A percentile compares a stretch with the other conserved stretches of the same genome.
Conservation (phyloP, 2,888 invertebrate species). For the Leucoptera coffeella region DNA sequence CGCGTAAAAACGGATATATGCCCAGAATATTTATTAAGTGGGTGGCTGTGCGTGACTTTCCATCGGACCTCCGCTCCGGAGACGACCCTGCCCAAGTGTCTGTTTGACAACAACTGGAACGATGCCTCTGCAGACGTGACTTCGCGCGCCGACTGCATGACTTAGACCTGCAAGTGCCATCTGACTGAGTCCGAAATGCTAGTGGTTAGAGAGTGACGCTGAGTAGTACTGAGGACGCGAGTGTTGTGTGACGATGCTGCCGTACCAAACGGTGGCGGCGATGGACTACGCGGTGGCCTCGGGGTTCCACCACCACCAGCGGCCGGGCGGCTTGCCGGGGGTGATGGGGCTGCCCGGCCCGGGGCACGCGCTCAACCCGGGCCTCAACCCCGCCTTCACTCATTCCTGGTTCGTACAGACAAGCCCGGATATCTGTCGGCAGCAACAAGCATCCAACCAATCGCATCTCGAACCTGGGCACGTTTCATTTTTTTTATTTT, state of each 20-base stretch:
- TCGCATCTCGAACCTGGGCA: conserved; percentile 91
- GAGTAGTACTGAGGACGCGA: conserved; percentile 4
- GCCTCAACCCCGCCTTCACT: conserved; percentile 71
- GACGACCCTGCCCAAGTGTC: too few species aligned
- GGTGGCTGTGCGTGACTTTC: conserved; percentile 53
- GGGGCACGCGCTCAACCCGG: conserved; percentile 41
- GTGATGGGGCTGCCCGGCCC: conserved; percentile 53
- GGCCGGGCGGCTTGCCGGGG: conserved; percentile 44
- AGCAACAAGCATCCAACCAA: conserved; percentile 67
- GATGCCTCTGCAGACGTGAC: too few species aligned
- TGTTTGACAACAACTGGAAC: conserved; percentile 44
- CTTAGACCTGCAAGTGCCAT: too few species aligned
- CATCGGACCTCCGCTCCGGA: conserved; percentile 38
- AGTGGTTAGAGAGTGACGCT: background rate
- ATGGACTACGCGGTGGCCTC: conserved; percentile 64
- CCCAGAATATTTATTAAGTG: conserved; percentile 58
- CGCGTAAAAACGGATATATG: conserved; percentile 56
- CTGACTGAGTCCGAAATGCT: too few species aligned
- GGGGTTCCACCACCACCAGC: conserved; percentile 47
- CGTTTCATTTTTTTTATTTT: conserved; percentile 60
- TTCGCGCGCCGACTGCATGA: too few species aligned
- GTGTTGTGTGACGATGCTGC: conserved; percentile 61
- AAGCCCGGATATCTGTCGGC: conserved; percentile 86
- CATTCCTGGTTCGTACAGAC: conserved; percentile 91
- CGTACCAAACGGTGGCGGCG: conserved; percentile 86